These are phyloP conservation scores for Halcyon leucocephala DNA, from an alignment of 2,797 vertebrate genomes.

Conservation along the genomic window DNA sequence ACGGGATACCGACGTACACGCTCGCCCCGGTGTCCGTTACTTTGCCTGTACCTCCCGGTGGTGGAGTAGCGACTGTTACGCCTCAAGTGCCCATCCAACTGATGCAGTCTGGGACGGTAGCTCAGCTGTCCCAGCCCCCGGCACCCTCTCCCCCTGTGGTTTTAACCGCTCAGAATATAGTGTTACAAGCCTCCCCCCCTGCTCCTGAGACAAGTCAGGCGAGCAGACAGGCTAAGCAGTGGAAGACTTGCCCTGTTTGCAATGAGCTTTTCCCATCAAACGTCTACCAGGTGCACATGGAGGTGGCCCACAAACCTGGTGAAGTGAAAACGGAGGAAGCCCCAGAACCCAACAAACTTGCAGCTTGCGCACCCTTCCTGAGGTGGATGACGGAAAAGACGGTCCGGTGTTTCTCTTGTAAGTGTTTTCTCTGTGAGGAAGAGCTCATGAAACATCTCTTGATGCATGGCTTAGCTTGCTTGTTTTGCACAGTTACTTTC, in stretches of 20 bases:
- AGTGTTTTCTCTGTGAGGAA: slow-evolving; percentile 87
- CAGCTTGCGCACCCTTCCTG: slow-evolving; percentile 88
- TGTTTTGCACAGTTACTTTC: slow-evolving; percentile 92
- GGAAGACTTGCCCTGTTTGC: slow-evolving; percentile 96
- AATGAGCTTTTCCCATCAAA: slow-evolving; percentile 95
- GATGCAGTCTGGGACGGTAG: slow-evolving; percentile 77
- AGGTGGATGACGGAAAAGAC: slow-evolving; percentile 94
- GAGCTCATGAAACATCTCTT: slow-evolving; percentile 91
- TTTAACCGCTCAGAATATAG: slow-evolving; percentile 46
- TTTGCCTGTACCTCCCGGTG: slow-evolving; percentile 77
- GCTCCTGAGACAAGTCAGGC: slow-evolving; percentile 35
- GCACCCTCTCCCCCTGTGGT: slow-evolving; percentile 68
- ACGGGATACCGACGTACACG: slow-evolving; percentile 94
- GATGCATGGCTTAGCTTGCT: slow-evolving; percentile 92
- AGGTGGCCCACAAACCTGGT: slow-evolving; percentile 86
- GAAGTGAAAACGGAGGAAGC: slow-evolving; percentile 35
- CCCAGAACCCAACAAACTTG: slow-evolving; percentile 84
- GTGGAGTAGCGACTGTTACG: slow-evolving; percentile 67
- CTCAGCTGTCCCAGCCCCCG: slow-evolving; percentile 76
- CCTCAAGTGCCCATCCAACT: slow-evolving; percentile 81
- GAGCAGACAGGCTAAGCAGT: slow-evolving; percentile 89
- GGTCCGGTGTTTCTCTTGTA: slow-evolving; percentile 90
- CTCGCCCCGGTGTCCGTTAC: slow-evolving; percentile 90
- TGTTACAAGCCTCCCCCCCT: slow-evolving; percentile 33
- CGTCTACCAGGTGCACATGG: slow-evolving; percentile 93